These are phyloP conservation scores for Prolemur simus DNA, from an alignment of 2,113 vertebrate species.

Conservation along the genomic window DNA sequence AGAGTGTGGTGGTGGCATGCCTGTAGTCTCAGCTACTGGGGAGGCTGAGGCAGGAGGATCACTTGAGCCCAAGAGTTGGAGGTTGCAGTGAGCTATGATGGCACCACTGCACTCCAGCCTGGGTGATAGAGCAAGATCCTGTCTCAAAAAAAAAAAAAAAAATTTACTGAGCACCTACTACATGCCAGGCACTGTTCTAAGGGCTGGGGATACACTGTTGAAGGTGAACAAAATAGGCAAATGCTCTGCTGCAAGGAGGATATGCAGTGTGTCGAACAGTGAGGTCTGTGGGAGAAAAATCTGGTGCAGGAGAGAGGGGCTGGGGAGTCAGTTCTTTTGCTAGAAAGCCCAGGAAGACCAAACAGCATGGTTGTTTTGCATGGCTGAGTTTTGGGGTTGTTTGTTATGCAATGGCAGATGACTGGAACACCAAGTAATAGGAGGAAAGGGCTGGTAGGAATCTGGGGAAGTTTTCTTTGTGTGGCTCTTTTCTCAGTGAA, in stretches of 20 bases:
- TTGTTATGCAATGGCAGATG: background rate
- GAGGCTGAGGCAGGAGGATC: background rate
- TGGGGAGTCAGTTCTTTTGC: background rate
- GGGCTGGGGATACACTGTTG: too few species aligned
- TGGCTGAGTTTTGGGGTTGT: background rate
- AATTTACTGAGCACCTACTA: background rate
- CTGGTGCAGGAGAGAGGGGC: too few species aligned
- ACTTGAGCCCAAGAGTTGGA: background rate
- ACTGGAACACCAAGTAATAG: too few species aligned
- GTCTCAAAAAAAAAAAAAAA: background rate
- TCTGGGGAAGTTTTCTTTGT: background rate
- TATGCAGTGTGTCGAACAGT: too few species aligned
- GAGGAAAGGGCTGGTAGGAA: background rate
- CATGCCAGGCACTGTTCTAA: background rate
- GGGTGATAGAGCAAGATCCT: background rate
- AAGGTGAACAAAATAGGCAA: background rate
- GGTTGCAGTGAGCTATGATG: background rate
- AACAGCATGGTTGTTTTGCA: background rate
- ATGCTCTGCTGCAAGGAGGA: too few species aligned
- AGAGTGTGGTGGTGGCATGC: too few species aligned
- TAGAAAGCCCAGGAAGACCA: background rate
- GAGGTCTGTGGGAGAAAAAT: background rate
- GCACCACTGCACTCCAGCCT: background rate
- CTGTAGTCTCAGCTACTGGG: background rate
- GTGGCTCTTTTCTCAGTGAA: background rate